Base-by-base conservation (phyloP, 2,888 invertebrate species). In the Synergus umbraculus region DNA sequence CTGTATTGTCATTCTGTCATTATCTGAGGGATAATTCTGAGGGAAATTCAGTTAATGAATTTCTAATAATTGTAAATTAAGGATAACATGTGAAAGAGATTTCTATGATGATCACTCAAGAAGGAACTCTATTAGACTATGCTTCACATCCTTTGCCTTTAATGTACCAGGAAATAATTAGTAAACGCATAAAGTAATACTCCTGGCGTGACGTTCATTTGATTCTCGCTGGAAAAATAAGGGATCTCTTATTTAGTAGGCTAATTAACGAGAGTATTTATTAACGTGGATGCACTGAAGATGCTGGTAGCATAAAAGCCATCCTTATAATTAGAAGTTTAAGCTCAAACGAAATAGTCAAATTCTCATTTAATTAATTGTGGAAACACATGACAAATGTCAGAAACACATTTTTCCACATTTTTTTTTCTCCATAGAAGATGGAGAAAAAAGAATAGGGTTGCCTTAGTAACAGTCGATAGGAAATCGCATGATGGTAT, bases 401-500 rank as follows among this genome's bases (percentile, higher is more conserved):
- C 46, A 5, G 8, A 54, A 54, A 54, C 7, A 54, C 22, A 29
- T 69, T 46, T 69, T 18, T 4, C 46, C 3, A 46, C 22, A n/a
- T n/a, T n/a, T n/a, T n/a, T n/a, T n/a, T n/a, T n/a, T n/a, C n/a
- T n/a, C n/a, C n/a, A 22, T 13, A 46, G 58, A 63, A 15, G 18
- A 69, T 37, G 65, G 15, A 76, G 54, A 44, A 65, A 66, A 76
- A 76, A 77, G 43, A 58, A 76, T 18, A 66, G 73, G 69, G 73
- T 73, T 49, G 73, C 73, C 73, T 73, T 73, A 54, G 73, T 73
- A 54, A 73, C 54, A 54, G 49, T 73, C 73, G 73, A 73, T 54
- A 73, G 73, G 49, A 46, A 67, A 44, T 73, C 37, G 10, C n/a
- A 66, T 66, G 37, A 66, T 65, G 43, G 43, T 65, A 2, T 65